phyloP scores from a whole-genome alignment of 1,140 invertebrate species.

The Amyelois transitella region DNA sequence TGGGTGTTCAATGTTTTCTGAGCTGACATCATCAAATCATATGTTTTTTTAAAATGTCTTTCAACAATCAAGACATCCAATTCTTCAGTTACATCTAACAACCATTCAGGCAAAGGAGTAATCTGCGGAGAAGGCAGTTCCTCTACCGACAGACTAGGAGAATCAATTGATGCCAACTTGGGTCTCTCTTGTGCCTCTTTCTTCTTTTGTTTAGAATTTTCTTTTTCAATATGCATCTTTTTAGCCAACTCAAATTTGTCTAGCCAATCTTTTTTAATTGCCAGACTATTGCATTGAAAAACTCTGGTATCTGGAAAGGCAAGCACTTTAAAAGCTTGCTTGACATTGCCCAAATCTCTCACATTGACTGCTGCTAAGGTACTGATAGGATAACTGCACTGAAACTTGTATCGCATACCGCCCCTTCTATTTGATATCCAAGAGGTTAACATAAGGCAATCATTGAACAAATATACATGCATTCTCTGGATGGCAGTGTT shows the following conservation, averaged over 20 bases:
- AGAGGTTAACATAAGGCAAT: slow-evolving; percentile 78
- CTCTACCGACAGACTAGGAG: slow-evolving; percentile 62
- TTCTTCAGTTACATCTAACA: slow-evolving; percentile 94
- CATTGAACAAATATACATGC: slow-evolving; percentile 95
- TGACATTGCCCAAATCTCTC: slow-evolving; percentile 90
- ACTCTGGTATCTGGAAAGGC: slow-evolving; percentile 95
- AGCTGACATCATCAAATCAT: slow-evolving; percentile 83
- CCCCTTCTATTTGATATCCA: slow-evolving; percentile 85
- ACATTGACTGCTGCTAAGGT: slow-evolving; percentile 97
- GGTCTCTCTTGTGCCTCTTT: slow-evolving; percentile 60
- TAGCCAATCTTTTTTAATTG: slow-evolving; percentile 95
- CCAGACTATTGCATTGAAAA: slow-evolving; percentile 91
- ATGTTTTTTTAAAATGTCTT: slow-evolving; percentile 96
- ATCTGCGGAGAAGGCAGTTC: slow-evolving; percentile 75
- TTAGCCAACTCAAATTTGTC: slow-evolving; percentile 95
- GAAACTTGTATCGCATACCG: slow-evolving; percentile 91
- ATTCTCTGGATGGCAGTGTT: slow-evolving; percentile 90
- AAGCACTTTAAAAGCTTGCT: slow-evolving; percentile 94
- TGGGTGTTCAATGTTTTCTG: slow-evolving; percentile 65
- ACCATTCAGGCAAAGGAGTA: slow-evolving; percentile 87
- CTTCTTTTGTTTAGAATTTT: slow-evolving; percentile 78
- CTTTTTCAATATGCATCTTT: slow-evolving; percentile 84
- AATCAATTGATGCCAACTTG: slow-evolving; percentile 64
- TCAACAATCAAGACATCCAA: slow-evolving; percentile 98
- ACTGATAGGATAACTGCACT: slow-evolving; percentile 92